These are phyloP conservation scores for Helicoverpa zea DNA, from an alignment of 1,140 invertebrate genomes.

Conservation along the genomic window DNA sequence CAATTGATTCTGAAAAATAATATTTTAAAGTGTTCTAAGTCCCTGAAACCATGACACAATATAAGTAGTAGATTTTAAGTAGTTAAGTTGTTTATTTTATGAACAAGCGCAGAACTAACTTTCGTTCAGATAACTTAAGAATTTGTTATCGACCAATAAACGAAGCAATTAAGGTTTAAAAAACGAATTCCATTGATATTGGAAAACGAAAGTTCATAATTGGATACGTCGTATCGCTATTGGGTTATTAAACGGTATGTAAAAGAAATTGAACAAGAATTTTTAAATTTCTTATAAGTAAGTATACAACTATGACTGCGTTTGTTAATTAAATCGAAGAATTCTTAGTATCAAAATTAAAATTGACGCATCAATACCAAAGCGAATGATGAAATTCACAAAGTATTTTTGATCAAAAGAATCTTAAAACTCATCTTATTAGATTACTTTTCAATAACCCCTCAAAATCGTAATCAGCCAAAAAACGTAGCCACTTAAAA, in stretches of 20 bases:
- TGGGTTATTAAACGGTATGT: background rate
- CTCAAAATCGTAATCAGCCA: background rate
- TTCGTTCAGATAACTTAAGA: background rate
- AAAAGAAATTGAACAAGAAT: background rate
- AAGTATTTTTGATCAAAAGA: no score
- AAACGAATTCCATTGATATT: background rate
- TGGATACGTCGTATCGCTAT: background rate
- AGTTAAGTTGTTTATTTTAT: slow-evolving; percentile 53
- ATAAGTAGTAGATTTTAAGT: background rate
- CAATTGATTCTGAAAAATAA: no score
- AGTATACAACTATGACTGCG: background rate
- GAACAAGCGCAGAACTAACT: slow-evolving; percentile 3
- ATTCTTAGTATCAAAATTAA: no score
- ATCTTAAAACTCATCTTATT: background rate
- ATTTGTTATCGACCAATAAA: slow-evolving; percentile 6
- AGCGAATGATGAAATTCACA: no score
- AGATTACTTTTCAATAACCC: background rate
- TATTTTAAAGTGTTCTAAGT: background rate
- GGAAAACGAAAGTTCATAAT: slow-evolving; percentile 2
- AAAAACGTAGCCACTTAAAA: background rate
- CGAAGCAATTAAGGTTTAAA: slow-evolving; percentile 1
- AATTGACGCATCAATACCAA: no score
- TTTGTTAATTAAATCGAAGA: no score
- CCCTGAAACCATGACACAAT: background rate
- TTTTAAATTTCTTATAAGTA: background rate